phyloP scores from a whole-genome alignment of 2,113 vertebrate species.

The Oplegnathus fasciatus region DNA sequence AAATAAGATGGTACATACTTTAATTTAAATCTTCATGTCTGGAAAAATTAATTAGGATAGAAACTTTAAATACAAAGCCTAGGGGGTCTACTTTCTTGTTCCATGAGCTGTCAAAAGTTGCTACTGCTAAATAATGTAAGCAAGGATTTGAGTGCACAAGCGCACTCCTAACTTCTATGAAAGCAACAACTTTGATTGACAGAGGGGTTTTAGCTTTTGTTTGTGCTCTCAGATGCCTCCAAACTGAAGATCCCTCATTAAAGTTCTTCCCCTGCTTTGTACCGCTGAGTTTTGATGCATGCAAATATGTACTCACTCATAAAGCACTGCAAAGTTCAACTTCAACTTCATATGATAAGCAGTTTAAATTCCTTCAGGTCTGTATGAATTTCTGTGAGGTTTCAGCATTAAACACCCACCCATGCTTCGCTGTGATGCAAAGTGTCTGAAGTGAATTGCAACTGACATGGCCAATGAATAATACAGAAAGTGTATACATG shows the following conservation, averaged over 20 bases:
- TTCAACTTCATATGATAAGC: constrained; percentile 12
- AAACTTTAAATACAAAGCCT: not conserved
- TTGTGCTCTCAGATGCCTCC: not conserved
- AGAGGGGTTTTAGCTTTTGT: not conserved
- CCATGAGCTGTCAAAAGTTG: constrained; percentile 6
- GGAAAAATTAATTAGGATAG: not conserved
- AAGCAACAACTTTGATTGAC: not conserved
- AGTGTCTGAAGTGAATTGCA: constrained; percentile 48
- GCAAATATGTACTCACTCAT: constrained; percentile 25
- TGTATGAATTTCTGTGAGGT: constrained; percentile 6
- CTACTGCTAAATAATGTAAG: constrained; percentile 21
- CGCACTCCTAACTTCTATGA: not conserved
- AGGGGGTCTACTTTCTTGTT: not conserved
- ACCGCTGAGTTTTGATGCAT: not conserved
- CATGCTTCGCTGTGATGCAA: constrained; percentile 25
- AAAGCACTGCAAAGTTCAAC: constrained; percentile 18
- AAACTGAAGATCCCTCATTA: not conserved
- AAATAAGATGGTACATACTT: not conserved
- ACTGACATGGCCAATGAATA: constrained; percentile 69
- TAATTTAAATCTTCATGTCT: not conserved
- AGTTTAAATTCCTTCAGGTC: constrained; percentile 29
- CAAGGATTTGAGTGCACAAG: not conserved
- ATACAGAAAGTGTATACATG: constrained; percentile 67
- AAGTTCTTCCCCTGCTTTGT: constrained; percentile 1
- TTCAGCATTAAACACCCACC: not conserved